Evolutionary conservation across 2,888 invertebrate species (phyloP).

Genomic region (Campoletis raptor): DNA sequence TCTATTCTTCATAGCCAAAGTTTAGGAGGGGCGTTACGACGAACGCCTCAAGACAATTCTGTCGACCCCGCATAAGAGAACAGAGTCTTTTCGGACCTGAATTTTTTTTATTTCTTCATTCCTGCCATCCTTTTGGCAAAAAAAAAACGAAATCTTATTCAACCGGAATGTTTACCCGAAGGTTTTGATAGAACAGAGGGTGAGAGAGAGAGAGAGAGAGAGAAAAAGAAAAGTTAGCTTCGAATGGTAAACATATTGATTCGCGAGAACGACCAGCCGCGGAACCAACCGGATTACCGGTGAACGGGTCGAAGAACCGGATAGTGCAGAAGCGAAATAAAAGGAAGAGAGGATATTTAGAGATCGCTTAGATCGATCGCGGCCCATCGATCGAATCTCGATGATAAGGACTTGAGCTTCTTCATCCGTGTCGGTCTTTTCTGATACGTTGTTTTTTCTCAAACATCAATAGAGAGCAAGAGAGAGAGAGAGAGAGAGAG

Average conservation of each 20-base stretch:
- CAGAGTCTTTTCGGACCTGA: not conserved
- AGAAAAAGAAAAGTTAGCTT: not conserved
- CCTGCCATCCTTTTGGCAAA: not conserved
- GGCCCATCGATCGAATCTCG: constrained; percentile 50
- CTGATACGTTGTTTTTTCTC: not conserved
- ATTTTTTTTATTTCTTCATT: constrained; percentile 26
- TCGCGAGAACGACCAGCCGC: constrained; percentile 15
- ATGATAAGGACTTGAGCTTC: constrained; percentile 31
- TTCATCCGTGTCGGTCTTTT: constrained; percentile 7
- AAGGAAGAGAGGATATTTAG: constrained; percentile 50
- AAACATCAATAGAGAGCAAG: constrained; percentile 5
- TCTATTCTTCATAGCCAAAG: constrained; percentile 67
- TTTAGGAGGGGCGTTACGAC: constrained; percentile 61
- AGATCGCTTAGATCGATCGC: constrained; percentile 65
- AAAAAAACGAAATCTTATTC: not conserved
- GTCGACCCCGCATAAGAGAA: constrained; percentile 9
- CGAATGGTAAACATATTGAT: constrained; percentile 19
- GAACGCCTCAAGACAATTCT: constrained; percentile 67
- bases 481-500: constrained; percentile 1
- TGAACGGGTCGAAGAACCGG: constrained; percentile 66
- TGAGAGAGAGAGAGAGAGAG: not conserved
- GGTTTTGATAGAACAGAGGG: not conserved
- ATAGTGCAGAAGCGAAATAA: constrained; percentile 43
- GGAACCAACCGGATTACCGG: constrained; percentile 54
- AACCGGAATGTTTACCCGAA: not conserved